phyloP scores from a whole-genome alignment of 2,888 invertebrate species.

The Petrophora chlorosata region DNA sequence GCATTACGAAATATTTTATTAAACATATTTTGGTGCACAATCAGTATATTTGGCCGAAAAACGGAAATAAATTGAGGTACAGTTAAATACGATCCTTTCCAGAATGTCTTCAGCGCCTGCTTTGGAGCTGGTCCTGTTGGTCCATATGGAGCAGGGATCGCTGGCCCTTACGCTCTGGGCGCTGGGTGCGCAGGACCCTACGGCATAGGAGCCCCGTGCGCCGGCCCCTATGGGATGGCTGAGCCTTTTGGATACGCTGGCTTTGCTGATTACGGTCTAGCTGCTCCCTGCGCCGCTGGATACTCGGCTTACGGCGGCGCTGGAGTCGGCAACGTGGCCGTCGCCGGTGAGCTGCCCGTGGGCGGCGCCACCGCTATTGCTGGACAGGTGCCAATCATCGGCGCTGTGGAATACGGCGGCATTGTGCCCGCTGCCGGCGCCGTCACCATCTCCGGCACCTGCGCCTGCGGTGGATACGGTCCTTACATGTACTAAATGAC shows the following conservation, averaged over 20 bases:
- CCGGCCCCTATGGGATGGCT: slow-evolving; percentile 11
- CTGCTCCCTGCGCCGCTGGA: slow-evolving; percentile 12
- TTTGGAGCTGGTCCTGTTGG: neutral
- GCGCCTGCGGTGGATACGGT: slow-evolving; percentile 32
- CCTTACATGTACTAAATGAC: neutral
- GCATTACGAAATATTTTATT: no score
- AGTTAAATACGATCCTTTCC: no score
- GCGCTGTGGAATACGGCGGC: slow-evolving; percentile 41
- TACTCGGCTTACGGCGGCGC: slow-evolving; percentile 22
- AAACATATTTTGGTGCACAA: no score
- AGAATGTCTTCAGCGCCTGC: slow-evolving; percentile 17
- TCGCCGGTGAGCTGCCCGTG: slow-evolving; percentile 46
- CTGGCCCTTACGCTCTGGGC: neutral
- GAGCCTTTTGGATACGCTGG: slow-evolving; percentile 30
- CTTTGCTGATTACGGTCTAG: slow-evolving; percentile 12
- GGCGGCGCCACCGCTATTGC: slow-evolving; percentile 40
- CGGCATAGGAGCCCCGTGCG: neutral
- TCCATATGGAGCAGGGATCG: neutral
- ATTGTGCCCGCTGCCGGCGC: slow-evolving; percentile 38
- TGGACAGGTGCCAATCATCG: slow-evolving; percentile 46
- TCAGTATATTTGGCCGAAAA: no score
- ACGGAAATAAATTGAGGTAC: no score
- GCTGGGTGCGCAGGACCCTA: neutral
- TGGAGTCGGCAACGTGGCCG: slow-evolving; percentile 36
- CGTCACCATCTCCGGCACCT: slow-evolving; percentile 39